Conservation (phyloP, 1,140 invertebrate species). For the Penaeus vannamei region DNA sequence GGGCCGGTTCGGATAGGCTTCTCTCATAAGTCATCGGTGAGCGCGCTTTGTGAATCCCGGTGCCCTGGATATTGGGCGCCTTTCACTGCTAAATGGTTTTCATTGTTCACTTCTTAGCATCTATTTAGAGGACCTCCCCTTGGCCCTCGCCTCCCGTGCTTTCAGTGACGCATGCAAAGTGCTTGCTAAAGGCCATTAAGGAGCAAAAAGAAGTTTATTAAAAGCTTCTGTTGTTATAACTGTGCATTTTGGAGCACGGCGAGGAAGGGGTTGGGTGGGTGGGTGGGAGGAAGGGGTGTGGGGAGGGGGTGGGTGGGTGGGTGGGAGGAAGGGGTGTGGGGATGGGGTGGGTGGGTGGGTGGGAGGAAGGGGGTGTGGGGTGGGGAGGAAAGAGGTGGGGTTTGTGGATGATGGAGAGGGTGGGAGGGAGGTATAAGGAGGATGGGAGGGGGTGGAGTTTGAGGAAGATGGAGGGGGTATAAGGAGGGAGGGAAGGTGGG, state of each 20-base stretch:
- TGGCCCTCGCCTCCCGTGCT: conserved; percentile 38
- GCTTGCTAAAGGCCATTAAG: conserved; percentile 56
- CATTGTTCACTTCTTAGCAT: conserved; percentile 64
- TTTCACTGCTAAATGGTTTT: conserved; percentile 64
- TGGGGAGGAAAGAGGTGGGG: too few species aligned
- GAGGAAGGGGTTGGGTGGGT: too few species aligned
- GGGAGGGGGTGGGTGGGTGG: too few species aligned
- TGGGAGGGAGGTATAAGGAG: background rate
- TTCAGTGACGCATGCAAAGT: conserved; percentile 53
- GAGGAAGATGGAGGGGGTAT: background rate
- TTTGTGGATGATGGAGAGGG: too few species aligned
- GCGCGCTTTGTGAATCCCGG: conserved; percentile 48
- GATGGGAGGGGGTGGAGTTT: background rate
- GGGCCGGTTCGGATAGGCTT: conserved; percentile 42
- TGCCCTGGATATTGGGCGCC: conserved; percentile 59
- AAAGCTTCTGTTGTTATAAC: conserved; percentile 45
- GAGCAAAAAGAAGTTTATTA: conserved; percentile 13
- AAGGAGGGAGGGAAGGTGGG: background rate
- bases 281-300: too few species aligned
- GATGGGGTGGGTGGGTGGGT: too few species aligned
- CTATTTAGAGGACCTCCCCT: conserved; percentile 51
- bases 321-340: too few species aligned
- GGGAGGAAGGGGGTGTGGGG: too few species aligned
- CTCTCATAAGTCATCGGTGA: conserved; percentile 43
- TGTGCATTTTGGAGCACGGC: conserved; percentile 46